Evolutionary conservation across 2,888 invertebrate species (phyloP), one percentile per base, ranked within the genome.

Genomic region (Enoplolaimus lenunculus): DNA sequence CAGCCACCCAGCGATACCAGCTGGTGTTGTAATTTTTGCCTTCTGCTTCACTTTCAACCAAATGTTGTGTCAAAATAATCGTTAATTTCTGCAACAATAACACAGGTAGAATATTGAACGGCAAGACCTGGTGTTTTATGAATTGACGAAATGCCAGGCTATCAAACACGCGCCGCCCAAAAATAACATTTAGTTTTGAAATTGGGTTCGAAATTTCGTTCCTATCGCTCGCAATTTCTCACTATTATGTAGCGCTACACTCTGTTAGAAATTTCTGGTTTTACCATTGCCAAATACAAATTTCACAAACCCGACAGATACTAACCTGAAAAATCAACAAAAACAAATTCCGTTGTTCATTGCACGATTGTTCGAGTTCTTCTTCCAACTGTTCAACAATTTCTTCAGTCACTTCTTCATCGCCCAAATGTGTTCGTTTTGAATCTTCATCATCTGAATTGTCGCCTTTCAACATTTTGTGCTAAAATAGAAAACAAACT

Each of bases 1-100:
- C 95, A 75, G 93, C 88, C 2, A 94, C 93, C 89, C 93, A 93
- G 77, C 88, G 87, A 84, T 93, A 97, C 93, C 94, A 95, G 81
- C 89, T 88, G 1, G 93, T 94, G 82, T 90, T 90, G 79, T 90
- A 91, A 83, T 93, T 92, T 74, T 88, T 86, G 21, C 90, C 91
- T 84, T 94, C 93, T 0, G 91, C 90, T 82, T 97, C 95, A 81
- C 90, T 90, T 72, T 90, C 86, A 70, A 91, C 90, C 77, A 97
- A 86, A 84, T 97, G 94, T 82, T 97, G 94, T 0, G 93, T 93
- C 75, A 98, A 85, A 77, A 94, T 91, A 90, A 95, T 94, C 75
- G 95, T 95, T 84, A 98, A 97, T 72, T 95, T 87, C 86, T 87
- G 81, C 31, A 81, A 81, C 34, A 72, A 33, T 16, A 2, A 2